phyloP scores from a whole-genome alignment of 2,888 invertebrate species.

The Lochmaea crataegi region DNA sequence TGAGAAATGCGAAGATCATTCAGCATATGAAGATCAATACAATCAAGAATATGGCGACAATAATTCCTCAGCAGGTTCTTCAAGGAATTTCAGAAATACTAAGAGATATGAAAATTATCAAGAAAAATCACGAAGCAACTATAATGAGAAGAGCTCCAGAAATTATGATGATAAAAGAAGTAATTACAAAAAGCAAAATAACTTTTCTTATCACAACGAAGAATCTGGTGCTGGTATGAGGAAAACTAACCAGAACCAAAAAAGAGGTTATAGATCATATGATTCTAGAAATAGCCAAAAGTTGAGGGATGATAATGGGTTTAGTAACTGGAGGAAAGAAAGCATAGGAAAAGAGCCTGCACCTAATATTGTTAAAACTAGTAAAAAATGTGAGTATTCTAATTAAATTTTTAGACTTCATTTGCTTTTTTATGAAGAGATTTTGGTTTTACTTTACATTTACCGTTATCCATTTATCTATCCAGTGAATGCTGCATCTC shows the following conservation, averaged over 20 bases:
- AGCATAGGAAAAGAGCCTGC: slow-evolving; percentile 34
- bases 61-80: slow-evolving; percentile 13
- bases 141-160: slow-evolving; percentile 50
- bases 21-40: background rate
- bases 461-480: slow-evolving; percentile 21
- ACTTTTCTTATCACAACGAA: slow-evolving; percentile 12
- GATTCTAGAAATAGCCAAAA: slow-evolving; percentile 39
- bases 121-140: slow-evolving; percentile 45
- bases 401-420: slow-evolving; percentile 11
- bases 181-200: slow-evolving; percentile 30
- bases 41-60: slow-evolving; percentile 15
- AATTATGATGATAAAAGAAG: slow-evolving; percentile 41
- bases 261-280: slow-evolving; percentile 40
- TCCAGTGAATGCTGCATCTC: slow-evolving; percentile 73
- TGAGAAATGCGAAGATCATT: background rate
- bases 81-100: slow-evolving; percentile 20
- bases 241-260: slow-evolving; percentile 35
- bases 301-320: slow-evolving; percentile 31
- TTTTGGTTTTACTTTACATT: background rate
- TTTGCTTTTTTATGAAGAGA: slow-evolving; percentile 9
- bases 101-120: slow-evolving; percentile 24
- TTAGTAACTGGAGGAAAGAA: slow-evolving; percentile 39
- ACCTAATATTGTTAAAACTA: slow-evolving; percentile 38
- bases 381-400: slow-evolving; percentile 43
- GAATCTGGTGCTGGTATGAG: slow-evolving; percentile 18